A percentile compares a stretch with the other conserved stretches of the same genome.
Evolutionary conservation across 2,797 vertebrate genomes (phyloP).

Genomic region (Poeciliopsis gracilis): DNA sequence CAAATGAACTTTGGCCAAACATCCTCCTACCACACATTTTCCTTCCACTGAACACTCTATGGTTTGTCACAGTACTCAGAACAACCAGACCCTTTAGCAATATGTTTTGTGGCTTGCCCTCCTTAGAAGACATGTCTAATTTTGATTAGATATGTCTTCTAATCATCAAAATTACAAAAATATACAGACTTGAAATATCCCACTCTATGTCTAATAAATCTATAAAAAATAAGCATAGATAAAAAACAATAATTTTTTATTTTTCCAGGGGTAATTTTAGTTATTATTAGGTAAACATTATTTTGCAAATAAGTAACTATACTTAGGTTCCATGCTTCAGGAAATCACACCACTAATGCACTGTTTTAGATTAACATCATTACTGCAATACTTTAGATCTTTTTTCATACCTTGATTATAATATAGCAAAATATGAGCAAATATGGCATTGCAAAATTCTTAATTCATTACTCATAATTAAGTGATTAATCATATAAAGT

Average conservation of each 20-base stretch:
- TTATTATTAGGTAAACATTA: background rate
- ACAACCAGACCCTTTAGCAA: background rate
- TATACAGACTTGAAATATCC: background rate
- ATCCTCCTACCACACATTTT: background rate
- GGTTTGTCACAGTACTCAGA: background rate
- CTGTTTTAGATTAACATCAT: background rate
- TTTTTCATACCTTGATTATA: background rate
- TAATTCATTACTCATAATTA: background rate
- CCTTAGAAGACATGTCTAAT: too few species aligned
- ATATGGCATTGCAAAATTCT: background rate
- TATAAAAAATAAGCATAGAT: background rate
- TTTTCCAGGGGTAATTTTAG: too few species aligned
- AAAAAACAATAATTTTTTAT: too few species aligned
- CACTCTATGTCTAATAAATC: background rate
- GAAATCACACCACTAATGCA: background rate
- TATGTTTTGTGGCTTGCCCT: background rate
- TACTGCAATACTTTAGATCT: background rate
- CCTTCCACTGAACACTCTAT: background rate
- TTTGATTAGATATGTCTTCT: background rate
- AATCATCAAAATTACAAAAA: background rate
- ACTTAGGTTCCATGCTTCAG: background rate
- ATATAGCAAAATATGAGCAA: background rate
- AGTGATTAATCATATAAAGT: background rate
- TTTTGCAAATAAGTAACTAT: background rate
- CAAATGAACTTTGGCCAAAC: background rate